Percentiles rank a stretch among this genome's conserved stretches.
These are phyloP conservation scores for Spilarctia lutea DNA, from an alignment of 2,888 invertebrate species.

Conservation along the genomic window DNA sequence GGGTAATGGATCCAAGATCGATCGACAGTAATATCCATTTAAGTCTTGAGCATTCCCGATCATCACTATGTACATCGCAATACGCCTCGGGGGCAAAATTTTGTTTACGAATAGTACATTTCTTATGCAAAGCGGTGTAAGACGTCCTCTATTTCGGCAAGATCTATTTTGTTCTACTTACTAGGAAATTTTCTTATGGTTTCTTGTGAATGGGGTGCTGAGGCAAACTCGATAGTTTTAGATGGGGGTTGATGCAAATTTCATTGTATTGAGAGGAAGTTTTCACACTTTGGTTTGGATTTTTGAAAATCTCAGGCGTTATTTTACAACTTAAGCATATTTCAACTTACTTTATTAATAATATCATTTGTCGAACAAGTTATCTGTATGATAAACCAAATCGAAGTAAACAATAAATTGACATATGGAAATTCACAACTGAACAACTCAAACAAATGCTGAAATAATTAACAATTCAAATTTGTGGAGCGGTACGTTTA, in stretches of 20 bases:
- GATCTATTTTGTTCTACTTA: constrained; percentile 16
- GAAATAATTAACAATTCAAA: constrained; percentile 51
- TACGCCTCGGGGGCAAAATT: constrained; percentile 32
- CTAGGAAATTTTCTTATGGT: constrained; percentile 6
- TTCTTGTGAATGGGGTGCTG: constrained; percentile 5
- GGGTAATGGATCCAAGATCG: constrained; percentile 74
- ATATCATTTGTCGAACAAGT: not conserved
- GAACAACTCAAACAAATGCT: constrained; percentile 25
- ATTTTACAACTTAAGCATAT: not conserved
- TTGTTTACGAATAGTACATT: constrained; percentile 35
- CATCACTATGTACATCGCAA: constrained; percentile 45
- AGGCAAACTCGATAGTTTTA: not conserved
- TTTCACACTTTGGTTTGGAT: not conserved
- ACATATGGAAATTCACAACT: constrained; percentile 18
- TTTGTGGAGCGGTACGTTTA: constrained; percentile 46
- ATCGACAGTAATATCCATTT: constrained; percentile 68
- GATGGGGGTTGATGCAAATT: constrained; percentile 5
- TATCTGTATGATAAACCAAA: not conserved
- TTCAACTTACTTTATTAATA: too few relatives aligned
- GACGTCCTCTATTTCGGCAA: constrained; percentile 19
- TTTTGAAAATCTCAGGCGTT: not conserved
- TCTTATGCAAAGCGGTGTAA: constrained; percentile 35
- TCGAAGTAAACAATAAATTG: constrained; percentile 6
- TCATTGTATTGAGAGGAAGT: not conserved
- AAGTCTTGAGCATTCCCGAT: constrained; percentile 61